Evolutionary conservation across 1,140 invertebrate species (phyloP).

Genomic region (Pogonognathellus flavescens): DNA sequence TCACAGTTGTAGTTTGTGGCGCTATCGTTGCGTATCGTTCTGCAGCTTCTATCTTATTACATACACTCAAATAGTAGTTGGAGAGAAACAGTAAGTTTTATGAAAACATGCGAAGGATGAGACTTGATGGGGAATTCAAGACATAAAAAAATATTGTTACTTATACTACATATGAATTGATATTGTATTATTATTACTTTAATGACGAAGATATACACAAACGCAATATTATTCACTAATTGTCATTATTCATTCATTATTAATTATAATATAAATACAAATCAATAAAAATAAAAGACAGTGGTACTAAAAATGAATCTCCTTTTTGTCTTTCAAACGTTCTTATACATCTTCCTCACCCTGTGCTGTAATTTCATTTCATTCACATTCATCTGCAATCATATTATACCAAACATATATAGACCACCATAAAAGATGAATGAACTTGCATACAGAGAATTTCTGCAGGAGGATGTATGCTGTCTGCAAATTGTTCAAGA

Average conservation of each 20-base stretch:
- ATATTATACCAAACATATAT: too few species aligned
- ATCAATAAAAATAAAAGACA: slow-evolving; percentile 61
- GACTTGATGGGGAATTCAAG: slow-evolving; percentile 27
- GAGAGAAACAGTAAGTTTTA: too few species aligned
- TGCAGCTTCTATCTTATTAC: slow-evolving; percentile 16
- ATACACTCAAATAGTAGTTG: neutral
- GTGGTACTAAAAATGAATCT: slow-evolving; percentile 55
- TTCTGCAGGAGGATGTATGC: too few species aligned
- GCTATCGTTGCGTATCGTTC: neutral
- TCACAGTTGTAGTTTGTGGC: neutral
- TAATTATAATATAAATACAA: slow-evolving; percentile 35
- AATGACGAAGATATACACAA: slow-evolving; percentile 37
- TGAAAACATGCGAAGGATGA: neutral
- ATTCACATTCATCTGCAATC: neutral
- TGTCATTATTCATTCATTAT: slow-evolving; percentile 38
- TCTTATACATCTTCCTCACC: neutral
- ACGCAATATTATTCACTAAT: slow-evolving; percentile 40
- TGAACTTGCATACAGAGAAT: too few species aligned
- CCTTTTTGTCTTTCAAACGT: neutral
- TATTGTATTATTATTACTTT: slow-evolving; percentile 30
- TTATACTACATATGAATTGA: neutral
- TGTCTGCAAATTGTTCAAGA: too few species aligned
- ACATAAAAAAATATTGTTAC: slow-evolving; percentile 28
- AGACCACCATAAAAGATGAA: too few species aligned
- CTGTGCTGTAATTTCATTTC: neutral